Percentiles rank a stretch among this genome's conserved stretches.
Evolutionary conservation across 2,797 vertebrate species (phyloP).

Genomic region (Anguilla anguilla): DNA sequence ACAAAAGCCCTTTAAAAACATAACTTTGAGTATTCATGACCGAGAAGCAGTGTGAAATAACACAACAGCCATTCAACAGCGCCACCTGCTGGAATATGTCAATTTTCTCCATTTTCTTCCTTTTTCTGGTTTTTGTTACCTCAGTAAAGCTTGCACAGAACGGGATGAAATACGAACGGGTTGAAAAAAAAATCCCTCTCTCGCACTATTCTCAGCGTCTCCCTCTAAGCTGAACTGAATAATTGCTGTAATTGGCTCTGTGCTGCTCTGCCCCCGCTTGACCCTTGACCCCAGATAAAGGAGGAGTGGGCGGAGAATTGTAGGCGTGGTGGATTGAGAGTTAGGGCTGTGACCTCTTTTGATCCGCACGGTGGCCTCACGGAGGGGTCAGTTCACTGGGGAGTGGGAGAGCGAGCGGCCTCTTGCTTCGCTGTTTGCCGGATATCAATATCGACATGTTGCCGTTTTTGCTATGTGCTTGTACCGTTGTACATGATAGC

Average conservation of each 20-base stretch:
- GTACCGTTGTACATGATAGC: neutral
- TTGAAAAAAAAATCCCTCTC: slow-evolving; percentile 50
- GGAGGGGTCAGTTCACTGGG: slow-evolving; percentile 50
- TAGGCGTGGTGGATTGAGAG: slow-evolving; percentile 16
- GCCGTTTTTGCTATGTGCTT: neutral
- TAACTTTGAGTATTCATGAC: slow-evolving; percentile 9
- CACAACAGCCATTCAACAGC: slow-evolving; percentile 54
- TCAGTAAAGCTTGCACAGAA: slow-evolving; percentile 47
- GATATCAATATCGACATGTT: neutral
- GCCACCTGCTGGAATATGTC: slow-evolving; percentile 65
- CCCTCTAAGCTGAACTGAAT: slow-evolving; percentile 55
- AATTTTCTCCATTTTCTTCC: slow-evolving; percentile 35
- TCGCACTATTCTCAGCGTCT: slow-evolving; percentile 35
- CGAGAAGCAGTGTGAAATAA: slow-evolving; percentile 42
- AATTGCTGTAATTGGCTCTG: slow-evolving; percentile 68
- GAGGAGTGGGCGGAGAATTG: slow-evolving; percentile 49
- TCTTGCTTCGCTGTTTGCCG: neutral
- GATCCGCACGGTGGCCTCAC: slow-evolving; percentile 41
- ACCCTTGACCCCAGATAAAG: slow-evolving; percentile 64
- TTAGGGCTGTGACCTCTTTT: slow-evolving; percentile 37
- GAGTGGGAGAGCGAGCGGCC: neutral
- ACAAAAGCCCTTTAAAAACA: slow-evolving; percentile 49
- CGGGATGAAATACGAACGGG: slow-evolving; percentile 49
- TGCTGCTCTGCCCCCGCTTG: slow-evolving; percentile 59
- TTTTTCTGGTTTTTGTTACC: slow-evolving; percentile 22